Conservation (phyloP, 2,113 vertebrate species). For the Catagonus wagneri region DNA sequence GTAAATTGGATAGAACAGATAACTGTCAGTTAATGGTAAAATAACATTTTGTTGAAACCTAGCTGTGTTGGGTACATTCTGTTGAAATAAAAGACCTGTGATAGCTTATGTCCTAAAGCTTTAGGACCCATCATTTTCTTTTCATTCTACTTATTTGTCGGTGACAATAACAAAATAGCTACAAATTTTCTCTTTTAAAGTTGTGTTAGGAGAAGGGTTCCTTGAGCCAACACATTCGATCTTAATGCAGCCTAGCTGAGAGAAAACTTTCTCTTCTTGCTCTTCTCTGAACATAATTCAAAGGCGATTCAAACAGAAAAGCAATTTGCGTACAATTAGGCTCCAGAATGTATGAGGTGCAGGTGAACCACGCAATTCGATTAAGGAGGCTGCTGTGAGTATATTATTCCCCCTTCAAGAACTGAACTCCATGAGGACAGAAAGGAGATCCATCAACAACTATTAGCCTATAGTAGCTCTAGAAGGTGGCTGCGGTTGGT, state of each 20-base stretch:
- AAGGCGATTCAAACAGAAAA: constrained; percentile 65
- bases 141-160: constrained; percentile 21
- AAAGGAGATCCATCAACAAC: background rate
- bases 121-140: constrained; percentile 12
- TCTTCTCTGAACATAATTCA: constrained; percentile 44
- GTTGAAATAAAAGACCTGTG: background rate
- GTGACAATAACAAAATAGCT: constrained; percentile 23
- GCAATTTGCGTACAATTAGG: background rate
- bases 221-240: background rate
- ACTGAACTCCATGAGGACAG: background rate
- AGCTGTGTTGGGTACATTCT: background rate
- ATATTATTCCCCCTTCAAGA: background rate
- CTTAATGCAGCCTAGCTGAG: background rate
- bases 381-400: background rate
- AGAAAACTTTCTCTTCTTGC: background rate
- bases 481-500: background rate
- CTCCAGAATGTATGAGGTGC: background rate
- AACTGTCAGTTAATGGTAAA: background rate
- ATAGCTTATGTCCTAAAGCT: background rate
- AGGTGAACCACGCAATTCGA: background rate
- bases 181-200: constrained; percentile 39
- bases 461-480: background rate
- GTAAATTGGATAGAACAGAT: constrained; percentile 4
- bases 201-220: constrained; percentile 24
- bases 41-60: background rate